Percentiles rank a stretch among this genome's conserved stretches.
phyloP scores from a whole-genome alignment of 2,888 invertebrate species.

The Hyles lineata region DNA sequence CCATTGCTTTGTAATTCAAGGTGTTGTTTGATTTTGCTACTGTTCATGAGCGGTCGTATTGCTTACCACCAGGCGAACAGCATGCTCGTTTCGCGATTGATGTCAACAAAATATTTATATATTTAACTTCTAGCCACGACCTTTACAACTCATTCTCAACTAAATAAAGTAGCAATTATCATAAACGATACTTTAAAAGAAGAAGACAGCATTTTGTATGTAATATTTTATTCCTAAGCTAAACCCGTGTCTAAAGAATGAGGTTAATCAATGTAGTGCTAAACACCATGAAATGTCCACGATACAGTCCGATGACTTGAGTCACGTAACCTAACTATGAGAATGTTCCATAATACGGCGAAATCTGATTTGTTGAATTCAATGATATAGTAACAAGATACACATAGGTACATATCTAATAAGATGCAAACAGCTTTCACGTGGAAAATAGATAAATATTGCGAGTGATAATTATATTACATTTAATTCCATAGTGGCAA shows the following conservation, averaged over 20 bases:
- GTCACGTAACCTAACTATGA: slow-evolving; percentile 14
- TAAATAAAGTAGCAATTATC: not conserved
- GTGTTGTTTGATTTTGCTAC: too few species aligned
- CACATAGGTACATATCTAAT: not conserved
- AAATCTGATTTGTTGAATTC: not conserved
- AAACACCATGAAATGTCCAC: slow-evolving; percentile 4
- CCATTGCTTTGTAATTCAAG: too few species aligned
- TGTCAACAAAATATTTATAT: too few species aligned
- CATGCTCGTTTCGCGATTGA: too few species aligned
- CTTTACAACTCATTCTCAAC: not conserved
- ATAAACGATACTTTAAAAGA: not conserved
- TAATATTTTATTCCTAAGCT: not conserved
- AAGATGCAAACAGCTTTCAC: slow-evolving; percentile 9
- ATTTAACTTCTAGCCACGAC: not conserved
- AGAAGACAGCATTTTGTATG: not conserved
- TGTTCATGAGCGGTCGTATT: too few species aligned
- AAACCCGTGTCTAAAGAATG: slow-evolving; percentile 11
- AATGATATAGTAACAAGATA: not conserved
- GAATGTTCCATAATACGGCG: not conserved
- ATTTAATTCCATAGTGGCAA: not conserved
- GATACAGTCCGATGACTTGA: not conserved
- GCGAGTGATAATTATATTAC: slow-evolving; percentile 13
- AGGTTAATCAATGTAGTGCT: slow-evolving; percentile 8
- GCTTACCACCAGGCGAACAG: too few species aligned
- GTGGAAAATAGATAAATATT: slow-evolving; percentile 12